Evolutionary conservation across 2,113 vertebrate genomes (phyloP), one percentile per base, ranked within the genome.

Genomic region (Rhipidura dahli): DNA sequence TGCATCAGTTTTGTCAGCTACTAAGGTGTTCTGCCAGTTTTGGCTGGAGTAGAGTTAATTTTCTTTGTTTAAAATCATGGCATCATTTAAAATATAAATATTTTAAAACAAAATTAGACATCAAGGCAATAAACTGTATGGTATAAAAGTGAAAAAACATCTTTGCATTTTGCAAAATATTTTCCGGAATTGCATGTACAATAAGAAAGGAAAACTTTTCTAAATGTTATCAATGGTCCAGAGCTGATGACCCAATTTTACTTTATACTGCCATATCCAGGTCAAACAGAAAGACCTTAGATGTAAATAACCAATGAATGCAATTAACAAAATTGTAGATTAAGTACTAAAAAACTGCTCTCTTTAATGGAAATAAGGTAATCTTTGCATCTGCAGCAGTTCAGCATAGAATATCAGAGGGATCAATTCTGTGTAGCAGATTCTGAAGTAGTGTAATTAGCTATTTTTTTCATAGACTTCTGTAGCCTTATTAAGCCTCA

Each of bases 231-330:
- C 17, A 59, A 8, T 0, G 0, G 3, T 61, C 30, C 40, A 42
- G 33, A 61, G 13, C 7, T 47, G 26, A 49, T 35, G 65, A 6
- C 14, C 72, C 45, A 80, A 53, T 70, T 92, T 75, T 66, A 31
- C 23, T 8, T 60, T 47, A 11, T 2, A 0, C 14, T 70, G 6
- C 1, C 0, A 0, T 56, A 56, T 53, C 12, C 27, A 70, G 10
- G 47, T 61, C 23, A 50, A 83, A 37, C 6, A 81, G 40, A 61
- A 68, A 51, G 28, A 60, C 8, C 9, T 44, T 45, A 54, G 57
- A 61, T 14, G 12, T 42, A 37, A n/a, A 35, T 33, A 60, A 60
- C 4, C 6, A 30, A 53, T 47, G 0, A 68, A 63, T 39, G 44
- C 4, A 77, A 49, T 57, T 81, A 31, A 9, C 0, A 63, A 57